Evolutionary conservation across 2,797 vertebrate species (phyloP), one percentile per base, ranked within the genome.

Genomic region (Semotilus atromaculatus): DNA sequence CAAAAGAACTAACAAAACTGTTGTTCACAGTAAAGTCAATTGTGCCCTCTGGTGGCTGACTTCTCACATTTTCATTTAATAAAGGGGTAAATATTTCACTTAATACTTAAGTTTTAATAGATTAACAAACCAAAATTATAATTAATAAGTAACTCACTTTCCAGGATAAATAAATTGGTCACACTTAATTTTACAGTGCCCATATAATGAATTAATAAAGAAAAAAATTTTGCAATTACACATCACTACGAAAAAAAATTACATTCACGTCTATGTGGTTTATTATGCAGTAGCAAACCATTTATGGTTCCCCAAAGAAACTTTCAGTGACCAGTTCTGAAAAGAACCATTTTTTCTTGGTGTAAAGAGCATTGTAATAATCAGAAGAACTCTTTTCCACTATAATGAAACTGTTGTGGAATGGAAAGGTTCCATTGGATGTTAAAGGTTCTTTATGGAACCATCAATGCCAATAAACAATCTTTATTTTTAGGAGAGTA

Each of bases 41-140:
- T 74, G 70, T 75, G 81, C 81, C 81, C 31, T 21, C 81, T 67
- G 60, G 43, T 75, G 81, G 16, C 21, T 13, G 1, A 26, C 10
- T n/a, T 48, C 13, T 31, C n/a, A 18, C 3, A 21, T 29, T 66
- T 29, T 6, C 2, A 7, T 43, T 53, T 26, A 36, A 26, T 29
- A 55, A 81, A 70, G 26, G 74, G 18, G 36, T 43, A 40, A 62
- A 29, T 19, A 62, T 21, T 78, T 10, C 4, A 38, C 74, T n/a
- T 10, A 16, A 51, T 34, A 29, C 4, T 74, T 0, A 36, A 10
- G 11, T 38, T 74, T 53, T 3, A 53, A 29, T 18, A 13, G 36
- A 53, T 19, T 43, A 31, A 71, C n/a, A 18, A 71, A 31, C 8
- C 18, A 26, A 7, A 26, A 23, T 43, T 10, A 21, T 21, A 29